phyloP scores from a whole-genome alignment of 2,113 vertebrate genomes.

The Tautogolabrus adspersus region DNA sequence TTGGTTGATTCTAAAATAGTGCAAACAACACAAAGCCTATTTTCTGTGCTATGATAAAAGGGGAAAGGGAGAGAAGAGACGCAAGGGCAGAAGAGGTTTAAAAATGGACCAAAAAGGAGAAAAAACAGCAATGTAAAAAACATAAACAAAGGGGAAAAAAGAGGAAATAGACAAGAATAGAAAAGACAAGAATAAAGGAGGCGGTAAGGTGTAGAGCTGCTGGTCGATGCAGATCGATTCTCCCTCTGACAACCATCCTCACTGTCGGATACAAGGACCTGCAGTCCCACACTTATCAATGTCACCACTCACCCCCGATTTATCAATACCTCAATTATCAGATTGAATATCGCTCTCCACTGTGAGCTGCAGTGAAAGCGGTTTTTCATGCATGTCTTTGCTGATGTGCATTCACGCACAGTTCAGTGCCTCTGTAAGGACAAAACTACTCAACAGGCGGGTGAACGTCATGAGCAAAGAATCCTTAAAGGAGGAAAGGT shows the following conservation, averaged over 20 bases:
- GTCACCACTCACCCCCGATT: constrained; percentile 58
- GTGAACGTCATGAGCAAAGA: not conserved
- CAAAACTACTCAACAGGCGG: constrained; percentile 17
- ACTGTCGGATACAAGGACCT: constrained; percentile 50
- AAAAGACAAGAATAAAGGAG: constrained; percentile 20
- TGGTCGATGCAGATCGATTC: constrained; percentile 61
- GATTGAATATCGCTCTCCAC: constrained; percentile 59
- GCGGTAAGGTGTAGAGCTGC: constrained; percentile 42
- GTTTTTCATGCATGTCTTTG: constrained; percentile 43
- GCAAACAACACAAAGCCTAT: not conserved
- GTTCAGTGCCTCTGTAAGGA: constrained; percentile 13
- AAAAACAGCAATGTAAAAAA: not conserved
- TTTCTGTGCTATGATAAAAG: not conserved
- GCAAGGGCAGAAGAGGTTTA: not conserved
- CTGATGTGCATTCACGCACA: constrained; percentile 28
- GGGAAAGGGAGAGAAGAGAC: not conserved
- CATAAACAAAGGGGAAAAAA: not conserved
- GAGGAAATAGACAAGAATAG: constrained; percentile 3
- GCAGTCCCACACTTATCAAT: constrained; percentile 73
- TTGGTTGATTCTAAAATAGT: constrained; percentile 16
- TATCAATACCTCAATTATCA: constrained; percentile 74
- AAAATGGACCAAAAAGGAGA: constrained; percentile 3
- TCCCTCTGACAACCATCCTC: constrained; percentile 57
- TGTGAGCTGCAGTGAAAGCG: constrained; percentile 18
- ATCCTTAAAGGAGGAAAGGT: not conserved